Conservation (phyloP, 2,888 invertebrate genomes). For the Laothoe populi region DNA sequence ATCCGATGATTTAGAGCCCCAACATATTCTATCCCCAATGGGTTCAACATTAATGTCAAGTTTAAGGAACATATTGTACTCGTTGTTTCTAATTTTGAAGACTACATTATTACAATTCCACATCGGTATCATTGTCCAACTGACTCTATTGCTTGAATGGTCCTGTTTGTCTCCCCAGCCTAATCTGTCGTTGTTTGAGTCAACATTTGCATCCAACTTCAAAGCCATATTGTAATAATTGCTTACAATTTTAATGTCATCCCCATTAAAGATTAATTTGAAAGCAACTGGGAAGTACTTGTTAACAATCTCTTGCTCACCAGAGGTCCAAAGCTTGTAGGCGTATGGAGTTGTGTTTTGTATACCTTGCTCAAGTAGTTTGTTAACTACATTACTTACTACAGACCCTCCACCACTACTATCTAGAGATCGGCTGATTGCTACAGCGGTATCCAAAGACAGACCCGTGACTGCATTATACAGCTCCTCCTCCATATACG, state of each 20-base stretch:
- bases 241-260: slow-evolving; percentile 44
- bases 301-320: slow-evolving; percentile 37
- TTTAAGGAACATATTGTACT: slow-evolving; percentile 45
- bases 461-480: background rate
- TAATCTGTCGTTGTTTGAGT: slow-evolving; percentile 37
- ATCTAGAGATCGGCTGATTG: slow-evolving; percentile 25
- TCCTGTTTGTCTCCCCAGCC: slow-evolving; percentile 45
- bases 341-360: slow-evolving; percentile 42
- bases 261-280: slow-evolving; percentile 41
- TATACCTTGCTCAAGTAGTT: slow-evolving; percentile 38
- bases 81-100: slow-evolving; percentile 48
- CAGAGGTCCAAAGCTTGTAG: slow-evolving; percentile 46
- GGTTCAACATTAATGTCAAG: slow-evolving; percentile 39
- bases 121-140: slow-evolving; percentile 48
- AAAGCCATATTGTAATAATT: slow-evolving; percentile 41
- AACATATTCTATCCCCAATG: slow-evolving; percentile 44
- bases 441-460: background rate
- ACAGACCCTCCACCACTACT: slow-evolving; percentile 31
- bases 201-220: slow-evolving; percentile 40
- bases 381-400: slow-evolving; percentile 39
- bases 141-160: slow-evolving; percentile 37
- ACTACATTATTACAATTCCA: slow-evolving; percentile 41
- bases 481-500: background rate
- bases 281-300: slow-evolving; percentile 45
- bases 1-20: slow-evolving; percentile 37